Evolutionary conservation across 1,140 invertebrate genomes (phyloP).

Genomic region (Mesaphorura yosii): DNA sequence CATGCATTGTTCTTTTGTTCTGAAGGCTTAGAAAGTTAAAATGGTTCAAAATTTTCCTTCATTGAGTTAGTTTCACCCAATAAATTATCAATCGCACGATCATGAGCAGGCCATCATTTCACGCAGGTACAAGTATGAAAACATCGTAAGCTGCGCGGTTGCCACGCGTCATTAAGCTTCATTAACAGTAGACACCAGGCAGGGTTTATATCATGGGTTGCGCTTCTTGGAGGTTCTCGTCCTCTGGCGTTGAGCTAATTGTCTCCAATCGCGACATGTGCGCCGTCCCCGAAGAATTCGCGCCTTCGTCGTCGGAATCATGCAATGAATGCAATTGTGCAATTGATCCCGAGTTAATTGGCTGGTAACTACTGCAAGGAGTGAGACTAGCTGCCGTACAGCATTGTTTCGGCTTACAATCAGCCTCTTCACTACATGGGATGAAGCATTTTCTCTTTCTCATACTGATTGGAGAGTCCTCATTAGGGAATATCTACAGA

Average conservation of each 20-base stretch:
- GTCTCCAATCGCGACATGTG: neutral
- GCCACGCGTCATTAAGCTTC: no score
- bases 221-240: neutral
- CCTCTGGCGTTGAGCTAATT: neutral
- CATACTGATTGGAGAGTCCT: neutral
- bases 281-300: neutral
- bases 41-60: no score
- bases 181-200: no score
- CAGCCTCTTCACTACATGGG: conserved; percentile 24
- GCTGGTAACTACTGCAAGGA: conserved; percentile 6
- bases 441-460: conserved; percentile 24
- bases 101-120: no score
- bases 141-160: no score
- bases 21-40: no score
- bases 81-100: no score
- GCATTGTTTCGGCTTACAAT: conserved; percentile 25
- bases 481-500: conserved; percentile 1
- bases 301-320: neutral
- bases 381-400: conserved; percentile 2
- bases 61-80: no score
- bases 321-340: no score
- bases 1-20: no score
- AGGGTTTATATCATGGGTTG: conserved; percentile 1
- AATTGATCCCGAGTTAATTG: neutral
- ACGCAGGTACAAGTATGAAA: no score